Evolutionary conservation across 1,140 invertebrate species (phyloP).

Genomic region (Drosophila lacteicornis): DNA sequence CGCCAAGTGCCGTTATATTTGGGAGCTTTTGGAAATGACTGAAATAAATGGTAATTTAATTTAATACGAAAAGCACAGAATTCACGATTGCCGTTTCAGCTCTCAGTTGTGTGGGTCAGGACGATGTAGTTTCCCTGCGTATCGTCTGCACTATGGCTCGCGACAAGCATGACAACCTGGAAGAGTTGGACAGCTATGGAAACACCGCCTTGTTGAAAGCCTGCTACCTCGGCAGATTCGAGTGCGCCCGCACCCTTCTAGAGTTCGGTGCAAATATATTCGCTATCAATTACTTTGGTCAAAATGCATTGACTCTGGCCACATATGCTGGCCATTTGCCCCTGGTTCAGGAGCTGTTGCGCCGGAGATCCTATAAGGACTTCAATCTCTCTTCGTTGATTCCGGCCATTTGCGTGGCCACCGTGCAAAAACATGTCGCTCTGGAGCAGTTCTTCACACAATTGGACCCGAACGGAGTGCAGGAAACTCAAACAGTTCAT

Average conservation of each 20-base stretch:
- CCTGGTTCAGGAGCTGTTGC: conserved; percentile 65
- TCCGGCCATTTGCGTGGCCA: conserved; percentile 74
- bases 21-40: conserved; percentile 35
- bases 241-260: conserved; percentile 59
- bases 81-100: conserved; percentile 27
- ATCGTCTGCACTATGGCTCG: conserved; percentile 56
- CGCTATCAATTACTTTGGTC: conserved; percentile 76
- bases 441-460: conserved; percentile 55
- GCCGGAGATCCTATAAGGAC: conserved; percentile 65
- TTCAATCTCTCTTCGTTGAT: conserved; percentile 78
- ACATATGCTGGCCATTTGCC: conserved; percentile 58
- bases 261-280: conserved; percentile 64
- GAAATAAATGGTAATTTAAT: conserved; percentile 61
- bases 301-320: conserved; percentile 78
- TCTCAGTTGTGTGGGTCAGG: conserved; percentile 55
- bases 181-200: conserved; percentile 70
- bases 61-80: background rate
- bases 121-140: conserved; percentile 62
- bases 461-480: conserved; percentile 39
- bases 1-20: conserved; percentile 35
- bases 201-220: conserved; percentile 79
- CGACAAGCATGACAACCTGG: conserved; percentile 48
- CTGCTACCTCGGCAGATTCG: conserved; percentile 66
- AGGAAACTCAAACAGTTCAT: conserved; percentile 69
- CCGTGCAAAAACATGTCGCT: conserved; percentile 45